Conservation (phyloP, 2,113 vertebrate genomes). For the Barbus barbus region DNA sequence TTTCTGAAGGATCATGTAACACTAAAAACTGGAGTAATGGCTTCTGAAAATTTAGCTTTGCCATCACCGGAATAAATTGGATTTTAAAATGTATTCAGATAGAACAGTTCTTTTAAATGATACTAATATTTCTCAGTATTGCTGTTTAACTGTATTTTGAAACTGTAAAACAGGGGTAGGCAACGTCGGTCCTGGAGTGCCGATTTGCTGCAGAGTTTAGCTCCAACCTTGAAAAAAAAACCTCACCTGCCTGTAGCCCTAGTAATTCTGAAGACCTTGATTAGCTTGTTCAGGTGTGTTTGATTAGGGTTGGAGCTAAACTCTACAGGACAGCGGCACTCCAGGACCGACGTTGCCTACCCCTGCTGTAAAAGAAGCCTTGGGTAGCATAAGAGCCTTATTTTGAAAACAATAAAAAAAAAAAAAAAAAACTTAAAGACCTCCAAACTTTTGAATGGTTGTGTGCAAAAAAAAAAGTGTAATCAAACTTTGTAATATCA, state of each 20-base stretch:
- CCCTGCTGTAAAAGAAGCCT: not conserved
- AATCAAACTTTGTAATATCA: conserved; percentile 11
- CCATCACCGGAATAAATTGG: not conserved
- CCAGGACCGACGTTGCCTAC: too few species aligned
- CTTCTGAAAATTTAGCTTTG: too few species aligned
- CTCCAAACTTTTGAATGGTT: not conserved
- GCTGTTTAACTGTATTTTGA: not conserved
- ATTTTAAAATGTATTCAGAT: not conserved
- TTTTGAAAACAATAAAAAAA: not conserved
- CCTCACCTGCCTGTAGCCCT: too few species aligned
- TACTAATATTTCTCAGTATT: not conserved
- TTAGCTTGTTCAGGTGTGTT: too few species aligned
- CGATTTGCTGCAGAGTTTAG: too few species aligned
- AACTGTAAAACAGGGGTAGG: too few species aligned
- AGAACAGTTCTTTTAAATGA: not conserved
- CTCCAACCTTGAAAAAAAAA: too few species aligned
- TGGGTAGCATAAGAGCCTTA: not conserved
- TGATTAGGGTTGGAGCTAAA: too few species aligned
- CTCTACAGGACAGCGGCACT: too few species aligned
- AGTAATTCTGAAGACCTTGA: too few species aligned
- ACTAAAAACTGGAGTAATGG: not conserved
- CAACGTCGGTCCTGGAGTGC: too few species aligned
- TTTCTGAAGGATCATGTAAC: not conserved
- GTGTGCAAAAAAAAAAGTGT: not conserved
- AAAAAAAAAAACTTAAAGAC: not conserved